A percentile compares a stretch with the other conserved stretches of the same genome.
phyloP scores from a whole-genome alignment of 2,113 vertebrate genomes.

The Columbina picui region DNA sequence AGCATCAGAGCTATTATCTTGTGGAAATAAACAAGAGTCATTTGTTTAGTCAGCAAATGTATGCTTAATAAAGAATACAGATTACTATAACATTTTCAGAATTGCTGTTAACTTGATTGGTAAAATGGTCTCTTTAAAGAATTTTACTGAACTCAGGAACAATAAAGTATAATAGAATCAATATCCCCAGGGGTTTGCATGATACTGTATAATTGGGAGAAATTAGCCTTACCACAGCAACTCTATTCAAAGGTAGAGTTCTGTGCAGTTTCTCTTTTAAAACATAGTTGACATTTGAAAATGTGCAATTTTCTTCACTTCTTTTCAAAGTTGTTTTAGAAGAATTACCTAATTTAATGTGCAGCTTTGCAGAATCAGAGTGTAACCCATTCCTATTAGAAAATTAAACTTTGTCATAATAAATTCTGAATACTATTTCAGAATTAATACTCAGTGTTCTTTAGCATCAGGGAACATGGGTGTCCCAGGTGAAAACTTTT shows the following conservation, averaged over 20 bases:
- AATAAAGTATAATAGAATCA: slow-evolving; percentile 47
- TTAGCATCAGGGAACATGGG: neutral
- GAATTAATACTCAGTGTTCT: slow-evolving; percentile 5
- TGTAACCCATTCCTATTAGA: neutral
- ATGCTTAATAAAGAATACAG: slow-evolving; percentile 60
- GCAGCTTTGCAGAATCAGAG: neutral
- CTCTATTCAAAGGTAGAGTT: slow-evolving; percentile 6
- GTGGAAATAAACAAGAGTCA: slow-evolving; percentile 44
- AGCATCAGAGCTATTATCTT: slow-evolving; percentile 18
- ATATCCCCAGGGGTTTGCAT: neutral
- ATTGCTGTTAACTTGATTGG: slow-evolving; percentile 29
- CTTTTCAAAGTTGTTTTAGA: neutral
- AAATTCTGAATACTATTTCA: neutral
- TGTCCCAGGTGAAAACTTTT: slow-evolving; percentile 2
- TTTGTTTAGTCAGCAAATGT: slow-evolving; percentile 64
- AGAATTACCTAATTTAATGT: neutral
- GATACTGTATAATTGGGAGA: slow-evolving; percentile 36
- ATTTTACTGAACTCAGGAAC: slow-evolving; percentile 29
- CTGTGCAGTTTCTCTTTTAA: neutral
- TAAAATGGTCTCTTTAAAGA: slow-evolving; percentile 28
- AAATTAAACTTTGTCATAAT: neutral
- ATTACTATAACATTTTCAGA: slow-evolving; percentile 28
- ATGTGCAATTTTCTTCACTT: neutral
- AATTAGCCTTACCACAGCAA: slow-evolving; percentile 7
- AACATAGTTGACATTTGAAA: neutral